Conservation (phyloP, 2,888 invertebrate genomes). For the Liodrosophila aerea region DNA sequence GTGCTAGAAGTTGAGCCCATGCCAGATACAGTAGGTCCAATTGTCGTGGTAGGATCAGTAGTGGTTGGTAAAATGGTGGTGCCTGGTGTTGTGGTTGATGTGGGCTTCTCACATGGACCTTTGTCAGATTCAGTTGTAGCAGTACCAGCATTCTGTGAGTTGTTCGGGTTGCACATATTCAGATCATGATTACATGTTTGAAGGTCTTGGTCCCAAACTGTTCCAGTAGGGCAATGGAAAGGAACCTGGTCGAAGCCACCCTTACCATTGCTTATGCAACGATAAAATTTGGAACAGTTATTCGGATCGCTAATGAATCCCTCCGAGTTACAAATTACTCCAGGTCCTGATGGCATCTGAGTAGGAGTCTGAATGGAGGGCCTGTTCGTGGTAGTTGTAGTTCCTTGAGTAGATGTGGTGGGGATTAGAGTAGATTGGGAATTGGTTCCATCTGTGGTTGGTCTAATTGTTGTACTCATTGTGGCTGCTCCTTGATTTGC, state of each 20-base stretch:
- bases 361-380: constrained; percentile 48
- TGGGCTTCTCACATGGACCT: constrained; percentile 37
- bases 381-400: constrained; percentile 21
- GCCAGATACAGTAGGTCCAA: background rate
- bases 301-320: constrained; percentile 82
- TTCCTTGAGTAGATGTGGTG: constrained; percentile 3
- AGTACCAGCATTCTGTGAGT: constrained; percentile 8
- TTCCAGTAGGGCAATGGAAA: constrained; percentile 86
- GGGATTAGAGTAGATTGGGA: constrained; percentile 21
- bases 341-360: constrained; percentile 37
- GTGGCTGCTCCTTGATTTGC: constrained; percentile 40
- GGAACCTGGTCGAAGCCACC: constrained; percentile 85
- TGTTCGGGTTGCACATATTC: constrained; percentile 65
- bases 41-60: constrained; percentile 4
- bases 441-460: constrained; percentile 7
- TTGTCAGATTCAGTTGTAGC: constrained; percentile 50
- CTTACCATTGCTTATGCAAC: constrained; percentile 86
- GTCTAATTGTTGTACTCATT: constrained; percentile 33
- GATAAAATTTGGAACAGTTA: constrained; percentile 87
- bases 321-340: constrained; percentile 78
- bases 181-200: constrained; percentile 81
- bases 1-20: constrained; percentile 19
- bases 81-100: constrained; percentile 21
- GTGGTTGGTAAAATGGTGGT: constrained; percentile 14
- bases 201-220: constrained; percentile 84